These are phyloP conservation scores for Agrochola lychnidis DNA, from an alignment of 2,888 invertebrate species.

Conservation along the genomic window DNA sequence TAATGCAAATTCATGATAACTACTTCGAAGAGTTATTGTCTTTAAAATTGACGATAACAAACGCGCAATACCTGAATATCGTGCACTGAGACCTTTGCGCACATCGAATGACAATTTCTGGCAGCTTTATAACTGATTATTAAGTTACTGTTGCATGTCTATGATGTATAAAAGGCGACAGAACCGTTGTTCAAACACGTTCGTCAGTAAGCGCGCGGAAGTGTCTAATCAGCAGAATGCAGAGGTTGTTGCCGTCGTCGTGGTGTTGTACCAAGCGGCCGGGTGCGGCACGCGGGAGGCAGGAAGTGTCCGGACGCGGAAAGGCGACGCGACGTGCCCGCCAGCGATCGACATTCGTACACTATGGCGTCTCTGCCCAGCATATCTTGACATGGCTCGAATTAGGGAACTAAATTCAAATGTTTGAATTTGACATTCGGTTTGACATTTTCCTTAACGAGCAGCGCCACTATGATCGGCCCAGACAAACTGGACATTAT, in stretches of 20 bases:
- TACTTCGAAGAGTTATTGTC: not conserved
- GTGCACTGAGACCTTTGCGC: not conserved
- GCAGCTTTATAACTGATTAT: conserved; percentile 1
- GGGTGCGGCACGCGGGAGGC: conserved; percentile 57
- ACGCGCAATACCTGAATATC: not conserved
- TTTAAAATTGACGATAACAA: not conserved
- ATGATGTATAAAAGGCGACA: conserved; percentile 27
- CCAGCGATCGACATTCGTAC: conserved; percentile 64
- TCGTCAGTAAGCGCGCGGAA: conserved; percentile 71
- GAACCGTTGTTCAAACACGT: conserved; percentile 52
- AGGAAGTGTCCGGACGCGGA: conserved; percentile 75
- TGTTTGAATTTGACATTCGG: not conserved
- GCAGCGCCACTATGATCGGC: not conserved
- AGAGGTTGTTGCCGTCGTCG: conserved; percentile 56
- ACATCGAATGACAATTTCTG: not conserved
- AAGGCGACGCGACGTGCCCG: conserved; percentile 67
- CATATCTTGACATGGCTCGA: conserved; percentile 27
- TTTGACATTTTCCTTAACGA: conserved; percentile 17
- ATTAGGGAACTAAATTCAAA: conserved; percentile 33
- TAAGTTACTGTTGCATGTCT: not conserved
- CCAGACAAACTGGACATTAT: conserved; percentile 11
- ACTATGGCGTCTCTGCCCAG: conserved; percentile 26
- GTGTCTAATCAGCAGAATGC: conserved; percentile 70
- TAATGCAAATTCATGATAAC: not conserved
- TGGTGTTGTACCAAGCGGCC: conserved; percentile 42